Conservation (phyloP, 2,888 invertebrate species). For the Pogonocherus hispidulus region DNA sequence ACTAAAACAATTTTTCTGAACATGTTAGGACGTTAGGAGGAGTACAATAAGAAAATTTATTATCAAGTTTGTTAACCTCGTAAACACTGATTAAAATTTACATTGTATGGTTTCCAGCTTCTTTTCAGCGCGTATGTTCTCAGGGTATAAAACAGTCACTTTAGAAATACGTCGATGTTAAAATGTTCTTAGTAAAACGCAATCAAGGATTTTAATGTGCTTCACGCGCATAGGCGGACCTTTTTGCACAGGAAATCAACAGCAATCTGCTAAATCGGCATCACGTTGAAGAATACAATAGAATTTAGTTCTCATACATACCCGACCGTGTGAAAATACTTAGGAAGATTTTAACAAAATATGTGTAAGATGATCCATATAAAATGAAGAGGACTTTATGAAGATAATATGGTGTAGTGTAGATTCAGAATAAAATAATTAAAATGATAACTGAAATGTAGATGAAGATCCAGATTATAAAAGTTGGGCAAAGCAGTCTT, state of each 20-base stretch:
- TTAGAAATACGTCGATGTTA: slow-evolving; percentile 23
- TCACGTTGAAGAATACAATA: not conserved
- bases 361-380: no score
- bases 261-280: slow-evolving; percentile 2
- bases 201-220: slow-evolving; percentile 29
- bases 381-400: no score
- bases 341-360: not conserved
- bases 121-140: slow-evolving; percentile 25
- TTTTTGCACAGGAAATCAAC: slow-evolving; percentile 12
- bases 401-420: no score
- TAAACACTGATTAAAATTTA: slow-evolving; percentile 32
- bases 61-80: slow-evolving; percentile 28
- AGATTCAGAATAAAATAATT: no score
- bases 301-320: not conserved
- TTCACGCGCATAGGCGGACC: slow-evolving; percentile 23
- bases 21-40: slow-evolving; percentile 1
- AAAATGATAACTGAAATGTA: no score
- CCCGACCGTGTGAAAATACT: not conserved
- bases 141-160: slow-evolving; percentile 30
- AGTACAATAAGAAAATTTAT: slow-evolving; percentile 29
- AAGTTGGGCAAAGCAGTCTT: no score
- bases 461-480: no score
- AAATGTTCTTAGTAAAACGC: slow-evolving; percentile 24
- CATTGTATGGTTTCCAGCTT: slow-evolving; percentile 30
- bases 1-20: slow-evolving; percentile 12